phyloP scores from a whole-genome alignment of 64 coral and sea anemone genomes.

The Trachythela sp. region DNA sequence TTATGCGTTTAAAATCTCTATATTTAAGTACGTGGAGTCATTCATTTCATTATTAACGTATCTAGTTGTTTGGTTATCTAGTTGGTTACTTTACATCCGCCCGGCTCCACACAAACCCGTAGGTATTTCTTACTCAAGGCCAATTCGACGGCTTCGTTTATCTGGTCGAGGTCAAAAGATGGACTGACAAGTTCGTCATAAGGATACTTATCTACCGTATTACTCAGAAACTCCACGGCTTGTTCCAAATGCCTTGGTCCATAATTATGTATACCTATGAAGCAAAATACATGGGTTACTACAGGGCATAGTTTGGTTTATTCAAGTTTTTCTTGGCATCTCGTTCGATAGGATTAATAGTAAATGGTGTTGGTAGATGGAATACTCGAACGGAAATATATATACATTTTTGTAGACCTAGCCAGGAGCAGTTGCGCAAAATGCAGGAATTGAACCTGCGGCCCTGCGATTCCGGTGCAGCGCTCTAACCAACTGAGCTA shows the following conservation, averaged over 20 bases:
- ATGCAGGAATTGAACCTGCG: no score
- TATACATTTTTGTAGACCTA: no score
- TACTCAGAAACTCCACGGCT: constrained; percentile 67
- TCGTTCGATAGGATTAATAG: no score
- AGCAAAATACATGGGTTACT: not conserved
- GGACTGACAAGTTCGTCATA: constrained; percentile 64
- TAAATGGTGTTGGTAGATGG: no score
- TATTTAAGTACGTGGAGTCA: no score
- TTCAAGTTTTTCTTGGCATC: no score
- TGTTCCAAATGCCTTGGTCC: constrained; percentile 78
- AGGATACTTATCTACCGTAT: constrained; percentile 66
- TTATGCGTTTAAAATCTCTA: no score
- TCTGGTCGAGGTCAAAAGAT: constrained; percentile 47
- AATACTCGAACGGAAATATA: no score
- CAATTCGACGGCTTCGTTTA: constrained; percentile 54
- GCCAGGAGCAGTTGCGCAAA: no score
- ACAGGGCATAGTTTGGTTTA: no score
- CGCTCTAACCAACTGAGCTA: no score
- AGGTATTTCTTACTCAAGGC: constrained; percentile 59
- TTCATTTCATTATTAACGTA: not conserved
- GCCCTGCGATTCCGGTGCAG: no score
- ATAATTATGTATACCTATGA: constrained; percentile 87
- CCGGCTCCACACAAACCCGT: constrained; percentile 67
- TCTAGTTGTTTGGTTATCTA: not conserved
- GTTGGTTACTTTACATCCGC: not conserved